Evolutionary conservation across 1,140 invertebrate species (phyloP), one percentile per base, ranked within the genome.

Genomic region (Lysiphlebus fabarum): DNA sequence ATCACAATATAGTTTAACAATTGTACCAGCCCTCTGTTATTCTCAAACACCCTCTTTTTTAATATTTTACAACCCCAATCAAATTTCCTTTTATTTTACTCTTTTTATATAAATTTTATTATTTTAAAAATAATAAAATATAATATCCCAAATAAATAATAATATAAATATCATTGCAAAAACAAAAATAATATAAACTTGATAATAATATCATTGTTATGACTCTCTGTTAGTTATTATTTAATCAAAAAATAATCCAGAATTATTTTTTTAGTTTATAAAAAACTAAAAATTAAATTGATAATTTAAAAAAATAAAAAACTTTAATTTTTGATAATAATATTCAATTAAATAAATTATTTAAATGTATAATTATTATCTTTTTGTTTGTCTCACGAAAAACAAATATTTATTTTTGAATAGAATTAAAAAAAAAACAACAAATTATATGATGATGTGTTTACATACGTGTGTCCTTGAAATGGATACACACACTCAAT

Each of bases 251-350:
- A 65, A 54, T 63, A 65, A 58, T 60, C 58, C 40, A 47, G 54
- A 65, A 45, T 56, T 42, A 62, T 57, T 60, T 59, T 60, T 62
- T 57, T 60, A 65, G 62, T 65, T 62, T 62, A 62, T 62, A 59
- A 12, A 33, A 4, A 37, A 43, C 60, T 17, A n/a, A n/a, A n/a
- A n/a, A n/a, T n/a, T n/a, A n/a, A n/a, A n/a, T n/a, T n/a, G n/a
- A n/a, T n/a, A n/a, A n/a, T n/a, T n/a, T n/a, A n/a, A n/a, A n/a
- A n/a, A n/a, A n/a, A n/a, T n/a, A n/a, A n/a, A n/a, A n/a, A n/a
- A n/a, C n/a, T n/a, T n/a, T n/a, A n/a, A n/a, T n/a, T n/a, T n/a
- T n/a, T n/a, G n/a, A n/a, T n/a, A n/a, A n/a, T n/a, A n/a, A n/a
- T n/a, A n/a, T n/a, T n/a, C n/a, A n/a, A n/a, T n/a, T n/a, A n/a